phyloP scores from a whole-genome alignment of 1,140 invertebrate species.

The Colletes latitarsis region DNA sequence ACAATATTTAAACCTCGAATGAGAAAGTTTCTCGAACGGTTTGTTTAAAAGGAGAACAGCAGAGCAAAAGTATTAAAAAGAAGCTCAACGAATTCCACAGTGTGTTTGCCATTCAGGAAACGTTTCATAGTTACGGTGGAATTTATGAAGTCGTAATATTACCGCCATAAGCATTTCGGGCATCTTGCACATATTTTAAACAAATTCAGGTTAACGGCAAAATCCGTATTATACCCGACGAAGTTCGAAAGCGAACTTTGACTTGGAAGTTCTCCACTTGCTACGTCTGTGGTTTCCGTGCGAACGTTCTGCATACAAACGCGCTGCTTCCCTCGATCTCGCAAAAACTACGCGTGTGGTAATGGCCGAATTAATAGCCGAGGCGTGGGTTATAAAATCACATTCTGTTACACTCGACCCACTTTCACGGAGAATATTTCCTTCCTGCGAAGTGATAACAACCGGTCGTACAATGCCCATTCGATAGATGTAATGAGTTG shows the following conservation, averaged over 20 bases:
- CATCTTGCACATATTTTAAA: conserved; percentile 42
- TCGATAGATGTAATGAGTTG: too few species aligned
- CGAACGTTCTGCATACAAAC: conserved; percentile 38
- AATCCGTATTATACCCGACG: conserved; percentile 26
- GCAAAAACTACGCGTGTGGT: conserved; percentile 38
- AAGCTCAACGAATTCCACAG: background rate
- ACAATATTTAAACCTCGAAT: too few species aligned
- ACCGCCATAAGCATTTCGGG: background rate
- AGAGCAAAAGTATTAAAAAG: too few species aligned
- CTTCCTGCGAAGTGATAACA: background rate
- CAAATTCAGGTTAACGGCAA: conserved; percentile 56
- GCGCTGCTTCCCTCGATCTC: conserved; percentile 4
- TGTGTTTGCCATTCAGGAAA: too few species aligned
- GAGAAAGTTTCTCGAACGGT: too few species aligned
- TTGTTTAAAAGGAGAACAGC: too few species aligned
- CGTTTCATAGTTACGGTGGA: background rate
- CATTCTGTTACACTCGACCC: conserved; percentile 1
- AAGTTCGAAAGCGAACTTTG: conserved; percentile 8
- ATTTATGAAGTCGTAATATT: background rate
- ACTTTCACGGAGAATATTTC: conserved; percentile 9
- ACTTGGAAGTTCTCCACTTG: conserved; percentile 9
- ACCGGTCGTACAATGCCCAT: too few species aligned
- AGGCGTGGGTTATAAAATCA: conserved; percentile 3
- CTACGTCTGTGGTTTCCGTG: background rate
- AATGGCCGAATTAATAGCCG: conserved; percentile 31